These are phyloP conservation scores for Bembecia ichneumoniformis DNA, from an alignment of 2,888 invertebrate species.

Conservation along the genomic window DNA sequence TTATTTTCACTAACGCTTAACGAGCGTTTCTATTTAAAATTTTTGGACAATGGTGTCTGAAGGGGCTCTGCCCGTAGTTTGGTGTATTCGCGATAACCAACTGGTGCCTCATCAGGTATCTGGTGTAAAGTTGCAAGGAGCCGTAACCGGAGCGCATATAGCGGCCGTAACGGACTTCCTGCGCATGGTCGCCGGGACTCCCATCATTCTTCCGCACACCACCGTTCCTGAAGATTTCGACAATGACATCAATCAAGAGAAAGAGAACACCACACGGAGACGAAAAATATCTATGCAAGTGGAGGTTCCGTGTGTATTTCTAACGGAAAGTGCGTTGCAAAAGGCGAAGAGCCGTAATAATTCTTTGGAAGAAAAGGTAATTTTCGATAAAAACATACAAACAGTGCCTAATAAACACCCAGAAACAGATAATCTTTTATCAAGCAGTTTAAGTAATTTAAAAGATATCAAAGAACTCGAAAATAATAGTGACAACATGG, in stretches of 20 bases:
- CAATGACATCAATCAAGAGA: slow-evolving; percentile 58
- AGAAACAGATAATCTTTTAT: slow-evolving; percentile 44
- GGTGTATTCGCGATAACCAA: slow-evolving; percentile 78
- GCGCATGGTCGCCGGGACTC: slow-evolving; percentile 75
- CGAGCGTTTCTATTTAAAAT: neutral
- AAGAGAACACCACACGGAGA: slow-evolving; percentile 50
- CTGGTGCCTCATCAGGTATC: slow-evolving; percentile 78
- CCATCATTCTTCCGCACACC: slow-evolving; percentile 70
- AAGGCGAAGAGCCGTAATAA: slow-evolving; percentile 60
- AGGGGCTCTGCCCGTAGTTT: slow-evolving; percentile 75
- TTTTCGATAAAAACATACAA: slow-evolving; percentile 44
- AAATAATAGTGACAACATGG: slow-evolving; percentile 21
- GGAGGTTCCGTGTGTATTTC: slow-evolving; percentile 68
- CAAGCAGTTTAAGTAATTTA: slow-evolving; percentile 39
- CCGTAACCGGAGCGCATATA: slow-evolving; percentile 76
- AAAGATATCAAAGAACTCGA: slow-evolving; percentile 27
- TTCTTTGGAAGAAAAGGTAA: slow-evolving; percentile 60
- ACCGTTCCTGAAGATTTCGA: slow-evolving; percentile 52
- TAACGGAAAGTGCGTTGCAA: slow-evolving; percentile 61
- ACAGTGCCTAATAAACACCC: slow-evolving; percentile 39
- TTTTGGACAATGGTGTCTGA: slow-evolving; percentile 72
- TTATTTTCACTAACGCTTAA: neutral
- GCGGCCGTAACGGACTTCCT: slow-evolving; percentile 77
- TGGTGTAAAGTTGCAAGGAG: slow-evolving; percentile 76
- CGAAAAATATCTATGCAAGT: slow-evolving; percentile 70